phyloP scores from a whole-genome alignment of 2,888 invertebrate species.

The Megamerina dolium region DNA sequence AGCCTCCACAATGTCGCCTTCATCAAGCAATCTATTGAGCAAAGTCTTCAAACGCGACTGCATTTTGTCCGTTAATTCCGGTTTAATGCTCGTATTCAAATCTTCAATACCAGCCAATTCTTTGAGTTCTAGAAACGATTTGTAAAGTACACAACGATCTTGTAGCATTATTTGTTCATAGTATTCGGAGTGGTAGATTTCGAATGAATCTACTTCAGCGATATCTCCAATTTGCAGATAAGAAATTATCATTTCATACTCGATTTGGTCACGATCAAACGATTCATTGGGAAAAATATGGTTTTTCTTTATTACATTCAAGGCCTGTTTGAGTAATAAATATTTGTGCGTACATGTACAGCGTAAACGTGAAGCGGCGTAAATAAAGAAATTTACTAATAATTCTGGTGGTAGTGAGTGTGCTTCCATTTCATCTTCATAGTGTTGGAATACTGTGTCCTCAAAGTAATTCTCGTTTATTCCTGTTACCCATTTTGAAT shows the following conservation, averaged over 20 bases:
- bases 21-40: slow-evolving; percentile 52
- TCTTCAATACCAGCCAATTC: slow-evolving; percentile 47
- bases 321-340: slow-evolving; percentile 44
- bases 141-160: slow-evolving; percentile 46
- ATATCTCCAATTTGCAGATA: slow-evolving; percentile 33
- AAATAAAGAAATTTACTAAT: slow-evolving; percentile 60
- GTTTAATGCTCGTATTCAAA: slow-evolving; percentile 37
- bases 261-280: slow-evolving; percentile 47
- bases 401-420: slow-evolving; percentile 58
- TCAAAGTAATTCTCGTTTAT: slow-evolving; percentile 51
- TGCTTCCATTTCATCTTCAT: slow-evolving; percentile 58
- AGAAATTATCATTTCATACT: slow-evolving; percentile 46
- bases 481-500: slow-evolving; percentile 51
- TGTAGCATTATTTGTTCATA: slow-evolving; percentile 44
- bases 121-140: slow-evolving; percentile 46
- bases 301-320: slow-evolving; percentile 45
- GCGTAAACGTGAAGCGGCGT: slow-evolving; percentile 51
- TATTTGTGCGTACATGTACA: slow-evolving; percentile 50
- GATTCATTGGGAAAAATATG: slow-evolving; percentile 46
- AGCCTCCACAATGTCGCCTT: slow-evolving; percentile 55
- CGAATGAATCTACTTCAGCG: slow-evolving; percentile 23
- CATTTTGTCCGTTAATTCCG: slow-evolving; percentile 34
- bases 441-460: slow-evolving; percentile 51
- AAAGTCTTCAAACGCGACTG: slow-evolving; percentile 43
- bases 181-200: slow-evolving; percentile 46